Evolutionary conservation across 2,113 vertebrate species (phyloP), one percentile per base, ranked within the genome.

Genomic region (Planiliza haematocheilus): DNA sequence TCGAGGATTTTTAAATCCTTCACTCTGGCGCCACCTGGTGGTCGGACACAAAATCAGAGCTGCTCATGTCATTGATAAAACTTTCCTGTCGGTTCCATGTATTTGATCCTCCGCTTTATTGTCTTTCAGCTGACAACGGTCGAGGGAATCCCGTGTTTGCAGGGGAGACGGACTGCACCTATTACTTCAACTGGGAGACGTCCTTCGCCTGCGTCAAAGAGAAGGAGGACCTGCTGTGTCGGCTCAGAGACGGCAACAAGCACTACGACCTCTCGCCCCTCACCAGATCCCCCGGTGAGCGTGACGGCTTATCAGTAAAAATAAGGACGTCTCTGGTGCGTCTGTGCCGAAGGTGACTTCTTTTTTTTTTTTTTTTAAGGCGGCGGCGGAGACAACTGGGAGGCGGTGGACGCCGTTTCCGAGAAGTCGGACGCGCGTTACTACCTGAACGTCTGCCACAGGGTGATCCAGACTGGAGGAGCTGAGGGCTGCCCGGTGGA

Each of bases 141-240:
- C 94, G 63, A 53, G 97, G 97, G 14, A 14, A 7, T 7, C 98
- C 98, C 0, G 93, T 95, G 7, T 99, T 97, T 45, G 83, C 91
- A 0, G 96, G 95, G 2, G 98, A 99, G 91, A 94, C 94, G 0
- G 97, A 98, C 89, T 99, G 98, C 85, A 97, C 97, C 0, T 99
- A 99, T 81, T 97, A 96, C 87, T 99, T 99, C 10, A 91, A 95
- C 7, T 99, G 98, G 98, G 92, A 95, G 59, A 99, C 97, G 0
- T 89, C 91, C 7, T 93, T 96, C 0, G 98, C 97, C 0, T 99
- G 98, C 12, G 61, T 96, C 73, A 94, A 95, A 55, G 96, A 97
- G 90, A 95, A 94, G 65, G 94, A 98, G 83, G 95, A 95, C 24
- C 89, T 97, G 2, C 91, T 96, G 49, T 99, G 98, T 36, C 85